Evolutionary conservation across 2,113 vertebrate genomes (phyloP).

Genomic region (Leucopternis melanops): DNA sequence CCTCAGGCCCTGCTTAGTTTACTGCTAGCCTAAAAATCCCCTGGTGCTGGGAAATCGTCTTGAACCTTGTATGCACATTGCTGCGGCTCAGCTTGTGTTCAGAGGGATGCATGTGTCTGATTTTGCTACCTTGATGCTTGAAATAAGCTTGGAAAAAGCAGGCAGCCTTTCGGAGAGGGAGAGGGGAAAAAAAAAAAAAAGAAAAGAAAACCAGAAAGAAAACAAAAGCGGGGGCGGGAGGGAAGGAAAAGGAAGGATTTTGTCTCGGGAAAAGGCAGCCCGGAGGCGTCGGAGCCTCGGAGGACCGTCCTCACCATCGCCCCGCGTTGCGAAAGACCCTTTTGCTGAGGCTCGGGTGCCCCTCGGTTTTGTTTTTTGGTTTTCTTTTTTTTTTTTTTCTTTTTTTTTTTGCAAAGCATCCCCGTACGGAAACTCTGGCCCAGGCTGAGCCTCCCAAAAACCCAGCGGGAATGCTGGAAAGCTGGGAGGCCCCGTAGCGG

Average conservation of each 20-base stretch:
- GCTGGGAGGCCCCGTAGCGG: constrained; percentile 12
- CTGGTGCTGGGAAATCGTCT: not conserved
- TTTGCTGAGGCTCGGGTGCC: not conserved
- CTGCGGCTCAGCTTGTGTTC: not conserved
- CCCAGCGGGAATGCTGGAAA: constrained; percentile 21
- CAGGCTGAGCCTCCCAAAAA: not conserved
- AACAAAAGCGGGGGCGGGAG: not conserved
- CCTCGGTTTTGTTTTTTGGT: not conserved
- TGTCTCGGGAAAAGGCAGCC: not conserved
- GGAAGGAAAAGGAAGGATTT: not conserved
- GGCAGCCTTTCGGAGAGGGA: not conserved
- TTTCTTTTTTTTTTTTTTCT: no score
- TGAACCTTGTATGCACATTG: not conserved
- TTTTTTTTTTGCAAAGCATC: not conserved
- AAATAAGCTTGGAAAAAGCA: not conserved
- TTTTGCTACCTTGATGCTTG: not conserved
- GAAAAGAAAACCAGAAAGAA: not conserved
- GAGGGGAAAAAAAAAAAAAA: no score
- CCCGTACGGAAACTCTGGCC: not conserved
- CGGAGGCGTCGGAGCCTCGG: not conserved
- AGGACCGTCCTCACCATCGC: not conserved
- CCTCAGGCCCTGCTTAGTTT: not conserved
- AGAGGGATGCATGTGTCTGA: not conserved
- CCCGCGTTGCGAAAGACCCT: not conserved
- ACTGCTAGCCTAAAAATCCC: not conserved